These are phyloP conservation scores for Pseudocheirus occidentalis DNA, from an alignment of 2,797 vertebrate genomes.

Conservation along the genomic window DNA sequence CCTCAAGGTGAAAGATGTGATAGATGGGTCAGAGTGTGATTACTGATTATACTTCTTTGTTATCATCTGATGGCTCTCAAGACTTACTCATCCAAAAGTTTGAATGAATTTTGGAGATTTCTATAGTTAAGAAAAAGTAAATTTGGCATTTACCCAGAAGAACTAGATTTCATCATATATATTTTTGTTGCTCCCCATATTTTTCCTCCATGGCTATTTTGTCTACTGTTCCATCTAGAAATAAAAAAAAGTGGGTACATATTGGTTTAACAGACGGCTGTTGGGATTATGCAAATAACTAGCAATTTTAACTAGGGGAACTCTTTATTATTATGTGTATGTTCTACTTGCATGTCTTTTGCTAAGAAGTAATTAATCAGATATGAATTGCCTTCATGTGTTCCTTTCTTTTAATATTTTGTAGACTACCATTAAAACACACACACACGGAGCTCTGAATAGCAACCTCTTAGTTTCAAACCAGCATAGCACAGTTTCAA, in stretches of 20 bases:
- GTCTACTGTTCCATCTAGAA: conserved; percentile 58
- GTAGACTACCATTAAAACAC: conserved; percentile 40
- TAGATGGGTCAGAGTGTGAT: conserved; percentile 64
- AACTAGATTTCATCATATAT: conserved; percentile 50
- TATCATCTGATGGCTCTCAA: conserved; percentile 57
- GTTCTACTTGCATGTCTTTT: conserved; percentile 49
- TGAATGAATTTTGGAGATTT: conserved; percentile 47
- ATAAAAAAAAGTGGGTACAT: conserved; percentile 56
- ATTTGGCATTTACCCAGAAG: conserved; percentile 68
- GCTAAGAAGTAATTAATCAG: conserved; percentile 56
- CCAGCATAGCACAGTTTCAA: conserved; percentile 17
- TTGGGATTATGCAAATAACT: conserved; percentile 63
- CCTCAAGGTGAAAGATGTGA: conserved; percentile 62
- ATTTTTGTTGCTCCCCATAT: conserved; percentile 51
- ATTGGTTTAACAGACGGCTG: conserved; percentile 66
- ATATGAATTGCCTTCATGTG: conserved; percentile 43
- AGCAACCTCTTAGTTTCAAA: conserved; percentile 26
- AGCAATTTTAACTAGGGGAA: conserved; percentile 65
- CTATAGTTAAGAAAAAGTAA: conserved; percentile 57
- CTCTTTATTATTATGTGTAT: conserved; percentile 55
- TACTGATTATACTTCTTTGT: conserved; percentile 61
- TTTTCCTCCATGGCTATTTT: conserved; percentile 64
- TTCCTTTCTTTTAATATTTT: conserved; percentile 38
- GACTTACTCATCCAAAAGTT: conserved; percentile 63
- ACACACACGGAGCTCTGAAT: background rate